These are phyloP conservation scores for Catharus fuscescens DNA, from an alignment of 2,113 vertebrate genomes.

Conservation along the genomic window DNA sequence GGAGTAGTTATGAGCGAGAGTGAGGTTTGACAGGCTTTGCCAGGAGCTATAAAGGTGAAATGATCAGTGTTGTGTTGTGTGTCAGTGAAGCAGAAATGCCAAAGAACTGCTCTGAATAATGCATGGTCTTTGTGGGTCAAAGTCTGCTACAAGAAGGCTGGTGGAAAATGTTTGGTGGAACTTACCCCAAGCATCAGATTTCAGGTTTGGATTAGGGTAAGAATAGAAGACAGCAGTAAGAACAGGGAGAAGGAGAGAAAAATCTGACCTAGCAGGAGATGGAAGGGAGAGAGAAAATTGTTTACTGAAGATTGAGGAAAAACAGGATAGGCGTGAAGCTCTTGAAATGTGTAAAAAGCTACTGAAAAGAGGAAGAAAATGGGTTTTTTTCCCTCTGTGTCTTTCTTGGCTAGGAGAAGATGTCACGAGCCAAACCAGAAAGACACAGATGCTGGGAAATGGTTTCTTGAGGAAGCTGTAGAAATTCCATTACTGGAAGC, in stretches of 20 bases:
- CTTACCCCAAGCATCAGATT: background rate
- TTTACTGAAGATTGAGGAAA: background rate
- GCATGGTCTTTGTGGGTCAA: background rate
- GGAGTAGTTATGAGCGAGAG: background rate
- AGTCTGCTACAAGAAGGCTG: background rate
- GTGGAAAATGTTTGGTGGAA: background rate
- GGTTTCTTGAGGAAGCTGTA: background rate
- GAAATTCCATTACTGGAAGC: background rate
- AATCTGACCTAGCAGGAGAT: background rate
- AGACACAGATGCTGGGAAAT: background rate
- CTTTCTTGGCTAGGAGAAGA: background rate
- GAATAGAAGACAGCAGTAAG: background rate
- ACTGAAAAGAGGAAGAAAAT: background rate
- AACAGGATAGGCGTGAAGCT: background rate
- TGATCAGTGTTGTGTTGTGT: background rate
- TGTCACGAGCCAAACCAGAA: background rate
- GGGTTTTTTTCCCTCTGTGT: background rate
- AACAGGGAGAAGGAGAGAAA: background rate
- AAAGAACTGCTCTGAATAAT: background rate
- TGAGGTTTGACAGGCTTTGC: background rate
- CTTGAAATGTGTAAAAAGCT: background rate
- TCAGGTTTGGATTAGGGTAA: background rate
- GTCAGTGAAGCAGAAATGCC: slow-evolving; percentile 19
- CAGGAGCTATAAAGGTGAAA: slow-evolving; percentile 23
- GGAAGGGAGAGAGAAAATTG: background rate